These are phyloP conservation scores for Corapipo altera DNA, from an alignment of 2,113 vertebrate species.

Conservation along the genomic window DNA sequence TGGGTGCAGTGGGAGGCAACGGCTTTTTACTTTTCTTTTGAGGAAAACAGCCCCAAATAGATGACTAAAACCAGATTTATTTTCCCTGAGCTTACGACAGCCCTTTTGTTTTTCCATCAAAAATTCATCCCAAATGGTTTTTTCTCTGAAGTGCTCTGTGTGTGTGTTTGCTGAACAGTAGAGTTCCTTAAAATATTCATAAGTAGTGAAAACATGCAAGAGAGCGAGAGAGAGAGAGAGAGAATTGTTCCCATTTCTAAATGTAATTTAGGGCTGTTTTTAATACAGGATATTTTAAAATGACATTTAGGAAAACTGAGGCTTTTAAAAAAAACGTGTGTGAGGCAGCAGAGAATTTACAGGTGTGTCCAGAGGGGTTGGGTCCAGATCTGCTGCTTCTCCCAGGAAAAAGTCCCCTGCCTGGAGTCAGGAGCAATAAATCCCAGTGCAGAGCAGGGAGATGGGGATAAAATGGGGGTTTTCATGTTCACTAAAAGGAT, in stretches of 20 bases:
- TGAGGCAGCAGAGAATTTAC: not conserved
- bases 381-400: not conserved
- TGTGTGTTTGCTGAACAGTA: not conserved
- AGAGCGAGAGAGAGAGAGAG: accelerated
- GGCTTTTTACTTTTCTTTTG: not conserved
- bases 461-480: not conserved
- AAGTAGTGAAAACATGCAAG: accelerated
- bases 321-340: not conserved
- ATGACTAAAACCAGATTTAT: not conserved
- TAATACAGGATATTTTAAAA: not conserved
- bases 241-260: not conserved
- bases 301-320: not conserved
- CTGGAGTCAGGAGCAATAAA: too few relatives aligned
- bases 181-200: not conserved
- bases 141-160: not conserved
- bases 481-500: not conserved
- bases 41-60: not conserved
- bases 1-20: not conserved
- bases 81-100: not conserved
- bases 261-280: not conserved
- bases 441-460: accelerated
- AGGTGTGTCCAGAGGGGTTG: not conserved
- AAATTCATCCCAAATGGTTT: not conserved
- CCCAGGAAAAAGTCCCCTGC: not conserved
- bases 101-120: not conserved